Conservation (phyloP, 2,888 invertebrate genomes). For the Julus scandinavius region DNA sequence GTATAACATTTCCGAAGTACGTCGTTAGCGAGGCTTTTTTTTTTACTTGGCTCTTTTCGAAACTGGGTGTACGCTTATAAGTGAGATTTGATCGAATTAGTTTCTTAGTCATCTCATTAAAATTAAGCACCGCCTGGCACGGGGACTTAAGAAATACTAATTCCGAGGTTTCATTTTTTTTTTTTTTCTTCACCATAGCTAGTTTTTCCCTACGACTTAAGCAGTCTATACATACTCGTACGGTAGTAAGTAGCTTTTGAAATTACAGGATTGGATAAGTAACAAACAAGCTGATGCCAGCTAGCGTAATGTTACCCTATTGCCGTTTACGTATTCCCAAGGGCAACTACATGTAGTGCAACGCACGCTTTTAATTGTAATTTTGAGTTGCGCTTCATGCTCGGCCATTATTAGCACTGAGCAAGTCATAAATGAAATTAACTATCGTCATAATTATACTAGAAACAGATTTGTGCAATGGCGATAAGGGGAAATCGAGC, state of each 20-base stretch:
- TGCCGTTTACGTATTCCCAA: constrained; percentile 7
- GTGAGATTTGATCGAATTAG: constrained; percentile 52
- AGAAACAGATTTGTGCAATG: background rate
- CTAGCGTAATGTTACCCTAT: background rate
- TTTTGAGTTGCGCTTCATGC: constrained; percentile 47
- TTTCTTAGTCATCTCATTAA: constrained; percentile 53
- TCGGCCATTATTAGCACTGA: constrained; percentile 39
- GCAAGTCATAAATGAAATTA: constrained; percentile 51
- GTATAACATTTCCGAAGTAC: constrained; percentile 50
- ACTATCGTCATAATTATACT: constrained; percentile 24
- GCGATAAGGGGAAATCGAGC: constrained; percentile 21
- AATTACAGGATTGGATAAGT: constrained; percentile 36
- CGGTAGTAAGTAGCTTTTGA: background rate
- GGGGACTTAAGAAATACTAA: constrained; percentile 49
- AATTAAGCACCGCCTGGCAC: constrained; percentile 49
- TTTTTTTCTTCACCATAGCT: constrained; percentile 12
- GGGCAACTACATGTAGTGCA: background rate
- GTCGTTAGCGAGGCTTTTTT: constrained; percentile 35
- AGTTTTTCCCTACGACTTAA: background rate
- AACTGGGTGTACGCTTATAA: constrained; percentile 45
- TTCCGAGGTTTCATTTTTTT: constrained; percentile 45
- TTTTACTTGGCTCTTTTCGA: background rate
- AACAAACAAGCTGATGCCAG: constrained; percentile 31
- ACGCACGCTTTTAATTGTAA: constrained; percentile 50
- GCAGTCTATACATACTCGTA: background rate